Conservation (phyloP, 2,113 vertebrate genomes). For the Halichoeres trimaculatus region DNA sequence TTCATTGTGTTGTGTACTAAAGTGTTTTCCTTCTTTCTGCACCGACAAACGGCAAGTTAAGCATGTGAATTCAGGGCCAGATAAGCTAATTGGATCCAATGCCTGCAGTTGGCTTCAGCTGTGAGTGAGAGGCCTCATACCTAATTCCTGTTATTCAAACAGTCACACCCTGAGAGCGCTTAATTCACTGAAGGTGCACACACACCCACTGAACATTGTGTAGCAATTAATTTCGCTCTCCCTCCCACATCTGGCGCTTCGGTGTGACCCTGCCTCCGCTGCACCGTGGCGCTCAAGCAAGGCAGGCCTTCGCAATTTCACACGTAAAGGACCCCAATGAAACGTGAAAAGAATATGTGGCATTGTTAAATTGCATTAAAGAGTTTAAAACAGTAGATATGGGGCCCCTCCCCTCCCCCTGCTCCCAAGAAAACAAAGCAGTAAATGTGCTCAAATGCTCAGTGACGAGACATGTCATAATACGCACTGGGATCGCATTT, state of each 20-base stretch:
- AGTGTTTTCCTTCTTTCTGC: conserved; percentile 59
- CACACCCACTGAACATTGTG: conserved; percentile 85
- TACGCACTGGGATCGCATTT: conserved; percentile 48
- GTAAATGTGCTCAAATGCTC: conserved; percentile 66
- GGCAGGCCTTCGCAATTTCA: conserved; percentile 77
- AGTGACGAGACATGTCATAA: conserved; percentile 68
- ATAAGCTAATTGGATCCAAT: conserved; percentile 77
- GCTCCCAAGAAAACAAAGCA: conserved; percentile 67
- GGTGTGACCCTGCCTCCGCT: conserved; percentile 68
- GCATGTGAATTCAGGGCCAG: conserved; percentile 72
- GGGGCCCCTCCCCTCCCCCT: neutral
- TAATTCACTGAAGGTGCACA: conserved; percentile 81
- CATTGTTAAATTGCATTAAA: conserved; percentile 88
- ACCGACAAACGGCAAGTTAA: conserved; percentile 73
- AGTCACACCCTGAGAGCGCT: conserved; percentile 75
- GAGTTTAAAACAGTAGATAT: conserved; percentile 75
- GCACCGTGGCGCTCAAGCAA: conserved; percentile 60
- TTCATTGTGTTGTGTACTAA: conserved; percentile 5
- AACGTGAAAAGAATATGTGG: conserved; percentile 83
- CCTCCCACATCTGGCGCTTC: conserved; percentile 83
- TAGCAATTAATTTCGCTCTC: conserved; percentile 83
- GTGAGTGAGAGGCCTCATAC: conserved; percentile 74
- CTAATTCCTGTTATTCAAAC: conserved; percentile 74
- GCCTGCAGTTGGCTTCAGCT: conserved; percentile 78
- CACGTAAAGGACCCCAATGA: conserved; percentile 83